Evolutionary conservation across 2,888 invertebrate genomes (phyloP).

Genomic region (Caenorhabditis sulstoni): DNA sequence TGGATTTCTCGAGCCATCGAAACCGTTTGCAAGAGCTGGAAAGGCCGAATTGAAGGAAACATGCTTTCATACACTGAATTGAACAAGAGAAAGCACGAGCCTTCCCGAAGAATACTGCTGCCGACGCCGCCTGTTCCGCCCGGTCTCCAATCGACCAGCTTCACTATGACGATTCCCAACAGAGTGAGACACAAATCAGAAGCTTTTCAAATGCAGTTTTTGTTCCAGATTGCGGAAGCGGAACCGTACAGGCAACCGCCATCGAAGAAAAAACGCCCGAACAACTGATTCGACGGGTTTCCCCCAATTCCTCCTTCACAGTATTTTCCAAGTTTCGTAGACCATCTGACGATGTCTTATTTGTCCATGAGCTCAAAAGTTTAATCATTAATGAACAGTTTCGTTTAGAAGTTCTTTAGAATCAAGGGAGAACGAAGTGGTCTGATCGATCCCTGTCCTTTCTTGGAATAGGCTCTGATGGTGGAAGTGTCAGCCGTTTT

Average conservation of each 20-base stretch:
- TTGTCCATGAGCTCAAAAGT: too few species aligned
- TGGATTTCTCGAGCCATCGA: too few species aligned
- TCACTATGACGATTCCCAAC: background rate
- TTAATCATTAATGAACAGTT: background rate
- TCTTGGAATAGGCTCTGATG: slow-evolving; percentile 7
- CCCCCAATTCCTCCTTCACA: too few species aligned
- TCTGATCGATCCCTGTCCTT: slow-evolving; percentile 8
- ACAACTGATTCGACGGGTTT: background rate
- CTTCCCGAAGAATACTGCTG: background rate
- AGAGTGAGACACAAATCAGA: background rate
- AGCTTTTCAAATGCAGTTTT: background rate
- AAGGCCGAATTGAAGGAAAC: too few species aligned
- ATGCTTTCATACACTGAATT: too few species aligned
- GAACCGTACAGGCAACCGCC: background rate
- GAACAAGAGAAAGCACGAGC: background rate
- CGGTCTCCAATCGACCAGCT: too few species aligned
- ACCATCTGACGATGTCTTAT: too few species aligned
- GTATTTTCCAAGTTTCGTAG: too few species aligned
- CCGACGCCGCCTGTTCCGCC: slow-evolving; percentile 1
- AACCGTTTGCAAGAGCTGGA: too few species aligned
- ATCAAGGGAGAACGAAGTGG: background rate
- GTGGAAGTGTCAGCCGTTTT: slow-evolving; percentile 6
- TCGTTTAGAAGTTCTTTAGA: too few species aligned
- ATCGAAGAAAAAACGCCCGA: background rate
- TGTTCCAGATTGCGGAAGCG: slow-evolving; percentile 6